A percentile compares a stretch with the other conserved stretches of the same genome.
These are phyloP conservation scores for Intellagama lesueurii DNA, from an alignment of 2,797 vertebrate genomes.

Conservation along the genomic window DNA sequence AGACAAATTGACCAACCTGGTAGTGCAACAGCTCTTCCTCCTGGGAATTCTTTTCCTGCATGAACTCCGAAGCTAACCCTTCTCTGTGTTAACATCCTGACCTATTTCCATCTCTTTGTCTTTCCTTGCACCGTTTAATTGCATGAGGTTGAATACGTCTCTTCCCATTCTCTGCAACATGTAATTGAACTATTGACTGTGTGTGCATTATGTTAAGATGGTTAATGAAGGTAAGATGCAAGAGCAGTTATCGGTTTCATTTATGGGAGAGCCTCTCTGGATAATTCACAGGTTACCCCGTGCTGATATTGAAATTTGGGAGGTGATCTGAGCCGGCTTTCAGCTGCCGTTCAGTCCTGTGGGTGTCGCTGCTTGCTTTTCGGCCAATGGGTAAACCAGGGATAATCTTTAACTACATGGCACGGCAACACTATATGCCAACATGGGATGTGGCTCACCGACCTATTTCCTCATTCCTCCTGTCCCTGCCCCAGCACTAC, in stretches of 20 bases:
- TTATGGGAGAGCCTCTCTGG: rapidly evolving
- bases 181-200: conserved; percentile 3
- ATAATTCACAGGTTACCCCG: conserved; percentile 24
- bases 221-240: background rate
- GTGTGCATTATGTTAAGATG: conserved; percentile 27
- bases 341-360: background rate
- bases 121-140: conserved; percentile 29
- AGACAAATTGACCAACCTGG: conserved; percentile 30
- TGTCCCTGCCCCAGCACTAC: too few relatives aligned
- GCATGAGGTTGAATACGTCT: conserved; percentile 1
- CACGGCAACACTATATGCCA: too few relatives aligned
- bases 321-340: conserved; percentile 30
- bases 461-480: too few relatives aligned
- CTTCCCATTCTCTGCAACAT: conserved; percentile 31
- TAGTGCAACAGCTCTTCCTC: conserved; percentile 14
- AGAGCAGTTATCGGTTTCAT: background rate
- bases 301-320: background rate
- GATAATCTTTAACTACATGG: too few relatives aligned
- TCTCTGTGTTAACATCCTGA: background rate
- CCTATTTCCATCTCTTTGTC: background rate
- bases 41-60: conserved; percentile 38
- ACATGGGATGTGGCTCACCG: too few relatives aligned
- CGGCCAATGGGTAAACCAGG: too few relatives aligned
- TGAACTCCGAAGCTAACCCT: background rate
- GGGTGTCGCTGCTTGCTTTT: background rate